Evolutionary conservation across 2,888 invertebrate genomes (phyloP).

Genomic region (Nomada goodeniana): DNA sequence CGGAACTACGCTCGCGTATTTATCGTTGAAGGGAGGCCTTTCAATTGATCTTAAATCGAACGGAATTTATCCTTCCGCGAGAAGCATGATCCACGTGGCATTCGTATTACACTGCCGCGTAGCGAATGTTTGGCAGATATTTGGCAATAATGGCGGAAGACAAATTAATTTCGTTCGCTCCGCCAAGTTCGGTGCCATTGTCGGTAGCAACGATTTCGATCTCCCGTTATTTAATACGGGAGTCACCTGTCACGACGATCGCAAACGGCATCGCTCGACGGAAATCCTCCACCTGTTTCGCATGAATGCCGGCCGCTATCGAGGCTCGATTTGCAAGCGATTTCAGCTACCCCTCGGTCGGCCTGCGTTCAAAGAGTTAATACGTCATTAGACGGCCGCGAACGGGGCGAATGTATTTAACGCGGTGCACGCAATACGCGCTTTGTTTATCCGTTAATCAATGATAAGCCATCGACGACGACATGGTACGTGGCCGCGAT

Average conservation of each 20-base stretch:
- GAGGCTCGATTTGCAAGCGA: background rate
- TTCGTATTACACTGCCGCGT: no score
- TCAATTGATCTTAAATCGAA: no score
- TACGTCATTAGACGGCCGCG: constrained; percentile 44
- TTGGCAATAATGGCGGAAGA: no score
- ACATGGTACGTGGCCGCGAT: constrained; percentile 38
- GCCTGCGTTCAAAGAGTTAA: constrained; percentile 34
- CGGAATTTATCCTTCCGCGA: no score
- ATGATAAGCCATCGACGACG: constrained; percentile 54
- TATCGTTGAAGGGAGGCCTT: no score
- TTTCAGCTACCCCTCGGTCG: background rate
- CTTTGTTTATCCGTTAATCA: constrained; percentile 62
- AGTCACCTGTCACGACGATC: background rate
- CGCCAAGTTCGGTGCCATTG: no score
- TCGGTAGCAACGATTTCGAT: background rate
- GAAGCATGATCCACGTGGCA: no score
- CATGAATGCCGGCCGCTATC: background rate
- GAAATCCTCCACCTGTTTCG: background rate
- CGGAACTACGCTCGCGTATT: no score
- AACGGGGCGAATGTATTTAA: constrained; percentile 28
- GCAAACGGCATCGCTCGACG: background rate
- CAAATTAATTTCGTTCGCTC: no score
- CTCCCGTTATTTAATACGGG: background rate
- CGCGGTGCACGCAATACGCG: constrained; percentile 37
- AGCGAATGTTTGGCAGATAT: no score